Evolutionary conservation across 30 jellyfish, hydroid and myxozoan genomes (phyloP), one percentile per base, ranked within the genome.

Genomic region (Aurelia sp.): DNA sequence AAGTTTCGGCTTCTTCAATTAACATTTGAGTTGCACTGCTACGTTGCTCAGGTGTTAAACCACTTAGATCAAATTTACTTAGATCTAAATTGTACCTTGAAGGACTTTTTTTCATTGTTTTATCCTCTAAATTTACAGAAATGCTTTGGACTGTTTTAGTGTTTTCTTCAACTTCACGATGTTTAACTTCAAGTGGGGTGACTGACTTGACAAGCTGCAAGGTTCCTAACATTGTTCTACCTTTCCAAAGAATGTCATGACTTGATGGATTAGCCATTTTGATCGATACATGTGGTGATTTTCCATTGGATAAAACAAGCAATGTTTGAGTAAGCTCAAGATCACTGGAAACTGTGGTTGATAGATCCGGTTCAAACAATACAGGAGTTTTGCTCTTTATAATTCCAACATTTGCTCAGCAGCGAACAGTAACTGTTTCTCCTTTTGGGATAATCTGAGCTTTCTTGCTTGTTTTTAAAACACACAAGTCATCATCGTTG

Each of bases 401-500:
- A 10, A 10, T 62, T 62, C 15, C 73, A 62, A 62, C 73, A 62
- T 62, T 62, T 1, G 73, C 73, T 10, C 73, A 40, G 20, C 73
- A 62, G 73, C 21, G 73, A 17, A 62, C 73, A 17, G 73, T 18
- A 62, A 62, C 73, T 62, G 15, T 62, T 62, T 17, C 73, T 62
- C 73, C 73, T 62, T 62, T 62, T 62, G 73, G 73, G 20, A 62
- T 57, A 31, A 71, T 35, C 66, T 71, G 82, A 41, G 82, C 66
- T 40, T 71, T 71, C 66, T 11, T 71, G 20, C 66, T 71, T 40
- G 66, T 30, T 40, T 71, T 71, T 41, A 71, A 71, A 51, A 40
- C 53, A 71, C 82, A 41, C 59, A 71, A 71, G 82, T 71, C 66
- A n/a, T 40, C 82, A 71, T 71, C 66, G 27, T 71, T 71, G 27